Base-by-base conservation (phyloP, 2,888 invertebrate species). In the Celastrina argiolus region DNA sequence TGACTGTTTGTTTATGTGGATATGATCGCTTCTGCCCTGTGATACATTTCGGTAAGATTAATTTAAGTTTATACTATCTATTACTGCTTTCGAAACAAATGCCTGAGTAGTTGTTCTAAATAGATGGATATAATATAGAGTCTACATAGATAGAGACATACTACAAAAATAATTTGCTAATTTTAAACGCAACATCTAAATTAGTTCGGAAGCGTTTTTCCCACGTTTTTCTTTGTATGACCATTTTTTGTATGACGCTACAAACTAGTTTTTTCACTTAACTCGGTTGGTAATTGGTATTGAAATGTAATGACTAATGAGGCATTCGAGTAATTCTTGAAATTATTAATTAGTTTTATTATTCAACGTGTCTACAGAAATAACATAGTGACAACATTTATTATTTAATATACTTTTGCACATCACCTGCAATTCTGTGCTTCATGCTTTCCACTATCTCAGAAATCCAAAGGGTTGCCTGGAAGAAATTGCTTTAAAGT, bases 11-110 rank as follows among this genome's bases (percentile, higher is more conserved):
- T 36, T 61, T 39, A 36, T 36, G 51, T 61, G 36, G 61, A 61
- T 61, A 61, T 36, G 36, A 14, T 39, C 36, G 36, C 36, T 14
- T 36, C 0, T 61, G 34, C 2, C 5, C 39, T 61, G 61, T 61
- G 39, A 61, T 36, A 61, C 14, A 36, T 61, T 39, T 61, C 61
- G 39, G 61, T 61, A 61, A 61, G 61, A 8, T 31, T 58, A 31
- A 12, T n/a, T 31, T 2, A n/a, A 58, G 16, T 14, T 22, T 22
- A 51, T 51, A 26, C 12, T 8, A 16, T 45, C 7, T 45, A 45
- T 10, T 45, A 7, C 18, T 45, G 16, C 7, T 8, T 6, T 16
- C 2, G 16, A 16, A 42, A 16, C n/a, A 41, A 14, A 12, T 12
- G n/a, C 36, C 36, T 16, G n/a, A 41, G 6, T 5, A 42, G 5